Conservation (phyloP, 1,140 invertebrate genomes). For the Hypothenemus hampei region DNA sequence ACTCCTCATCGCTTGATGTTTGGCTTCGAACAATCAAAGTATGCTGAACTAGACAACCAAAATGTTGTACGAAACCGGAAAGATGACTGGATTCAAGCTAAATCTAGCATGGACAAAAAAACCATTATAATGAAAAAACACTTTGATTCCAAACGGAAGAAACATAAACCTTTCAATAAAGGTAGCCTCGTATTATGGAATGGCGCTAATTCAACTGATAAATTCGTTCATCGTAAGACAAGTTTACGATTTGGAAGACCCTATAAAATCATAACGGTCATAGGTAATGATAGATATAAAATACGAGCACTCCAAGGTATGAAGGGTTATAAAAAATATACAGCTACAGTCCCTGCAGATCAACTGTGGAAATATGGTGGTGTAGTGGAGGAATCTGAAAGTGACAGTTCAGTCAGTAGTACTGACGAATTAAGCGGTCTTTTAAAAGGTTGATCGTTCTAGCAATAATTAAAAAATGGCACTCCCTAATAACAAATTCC, state of each 20-base stretch:
- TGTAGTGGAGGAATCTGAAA: neutral
- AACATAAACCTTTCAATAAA: slow-evolving; percentile 7
- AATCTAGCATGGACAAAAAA: slow-evolving; percentile 7
- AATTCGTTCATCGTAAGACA: slow-evolving; percentile 9
- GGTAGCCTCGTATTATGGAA: slow-evolving; percentile 9
- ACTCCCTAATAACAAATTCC: too few species aligned
- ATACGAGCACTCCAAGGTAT: slow-evolving; percentile 14
- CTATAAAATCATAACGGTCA: slow-evolving; percentile 14
- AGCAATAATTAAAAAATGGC: too few species aligned
- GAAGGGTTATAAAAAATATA: slow-evolving; percentile 14
- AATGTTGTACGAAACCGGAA: slow-evolving; percentile 2
- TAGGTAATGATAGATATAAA: slow-evolving; percentile 19
- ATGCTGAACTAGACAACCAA: slow-evolving; percentile 1
- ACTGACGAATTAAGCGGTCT: slow-evolving; percentile 19
- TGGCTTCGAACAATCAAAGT: neutral
- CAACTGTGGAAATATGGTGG: slow-evolving; percentile 4
- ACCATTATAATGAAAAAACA: slow-evolving; percentile 13
- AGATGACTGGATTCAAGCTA: slow-evolving; percentile 3
- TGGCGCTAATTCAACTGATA: neutral
- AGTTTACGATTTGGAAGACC: slow-evolving; percentile 16
- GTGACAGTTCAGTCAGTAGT: slow-evolving; percentile 1
- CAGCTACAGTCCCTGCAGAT: slow-evolving; percentile 7
- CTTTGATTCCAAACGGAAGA: slow-evolving; percentile 13
- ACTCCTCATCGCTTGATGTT: too few species aligned
- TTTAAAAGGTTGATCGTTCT: too few species aligned